phyloP scores from a whole-genome alignment of 2,888 invertebrate genomes.

The Heliconius erato region DNA sequence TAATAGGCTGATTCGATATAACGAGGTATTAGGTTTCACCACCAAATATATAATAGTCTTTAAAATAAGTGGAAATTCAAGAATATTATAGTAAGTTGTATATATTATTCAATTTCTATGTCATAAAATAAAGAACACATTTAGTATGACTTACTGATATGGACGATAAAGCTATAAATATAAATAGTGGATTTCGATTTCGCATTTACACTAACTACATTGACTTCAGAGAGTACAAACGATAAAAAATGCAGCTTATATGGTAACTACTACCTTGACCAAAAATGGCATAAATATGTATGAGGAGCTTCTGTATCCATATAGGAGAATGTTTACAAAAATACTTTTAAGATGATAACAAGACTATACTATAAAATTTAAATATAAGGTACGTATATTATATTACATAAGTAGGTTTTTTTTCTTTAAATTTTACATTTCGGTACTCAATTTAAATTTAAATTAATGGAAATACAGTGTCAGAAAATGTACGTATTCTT shows the following conservation, averaged over 20 bases:
- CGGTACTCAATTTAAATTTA: neutral
- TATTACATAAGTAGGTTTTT: too few relatives aligned
- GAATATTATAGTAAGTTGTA: too few relatives aligned
- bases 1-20: too few relatives aligned
- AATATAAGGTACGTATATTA: too few relatives aligned
- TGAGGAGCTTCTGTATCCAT: slow-evolving; percentile 5
- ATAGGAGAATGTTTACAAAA: neutral
- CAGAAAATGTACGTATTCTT: neutral
- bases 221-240: neutral
- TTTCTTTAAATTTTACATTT: neutral
- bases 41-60: too few relatives aligned
- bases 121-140: neutral
- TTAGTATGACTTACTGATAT: neutral
- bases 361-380: too few relatives aligned
- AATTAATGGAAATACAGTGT: neutral
- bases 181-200: neutral
- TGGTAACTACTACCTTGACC: neutral
- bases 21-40: too few relatives aligned
- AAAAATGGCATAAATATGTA: slow-evolving; percentile 4
- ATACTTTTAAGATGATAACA: neutral
- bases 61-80: too few relatives aligned
- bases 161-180: neutral
- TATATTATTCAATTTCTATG: too few relatives aligned
- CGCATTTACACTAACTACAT: too few relatives aligned
- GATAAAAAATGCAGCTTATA: neutral